These are phyloP conservation scores for Beris morrisii DNA, from an alignment of 2,888 invertebrate genomes.

Conservation along the genomic window DNA sequence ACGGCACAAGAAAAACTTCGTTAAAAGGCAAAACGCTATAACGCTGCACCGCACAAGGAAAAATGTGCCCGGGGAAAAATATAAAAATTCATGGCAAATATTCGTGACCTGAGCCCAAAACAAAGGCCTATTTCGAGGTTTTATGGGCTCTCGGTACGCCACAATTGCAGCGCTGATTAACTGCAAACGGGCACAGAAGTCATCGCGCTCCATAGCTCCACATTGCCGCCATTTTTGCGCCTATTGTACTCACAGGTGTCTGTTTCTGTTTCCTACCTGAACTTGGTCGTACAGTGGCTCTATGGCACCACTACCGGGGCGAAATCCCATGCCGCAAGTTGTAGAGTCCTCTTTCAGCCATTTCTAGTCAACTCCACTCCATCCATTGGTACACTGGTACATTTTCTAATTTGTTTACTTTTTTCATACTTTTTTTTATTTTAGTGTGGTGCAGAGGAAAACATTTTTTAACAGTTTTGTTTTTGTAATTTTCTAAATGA, in stretches of 20 bases:
- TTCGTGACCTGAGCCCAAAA: conserved; percentile 43
- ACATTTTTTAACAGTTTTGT: conserved; percentile 29
- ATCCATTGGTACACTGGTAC: conserved; percentile 5
- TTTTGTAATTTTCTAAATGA: conserved; percentile 37
- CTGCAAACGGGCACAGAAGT: conserved; percentile 33
- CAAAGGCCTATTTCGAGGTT: conserved; percentile 42
- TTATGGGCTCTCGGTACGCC: conserved; percentile 37
- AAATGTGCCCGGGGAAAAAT: conserved; percentile 29
- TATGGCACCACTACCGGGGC: too few species aligned
- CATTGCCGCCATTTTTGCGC: conserved; percentile 20
- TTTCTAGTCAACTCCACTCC: too few species aligned
- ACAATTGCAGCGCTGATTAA: conserved; percentile 37
- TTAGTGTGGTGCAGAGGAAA: conserved; percentile 13
- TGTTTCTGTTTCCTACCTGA: not conserved
- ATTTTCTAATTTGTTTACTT: conserved; percentile 39
- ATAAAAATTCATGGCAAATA: conserved; percentile 43
- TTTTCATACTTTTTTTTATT: conserved; percentile 33
- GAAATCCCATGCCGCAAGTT: too few species aligned
- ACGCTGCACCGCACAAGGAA: conserved; percentile 7
- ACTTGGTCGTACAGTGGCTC: too few species aligned
- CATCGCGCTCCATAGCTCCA: conserved; percentile 30
- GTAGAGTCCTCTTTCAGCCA: too few species aligned
- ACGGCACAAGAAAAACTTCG: conserved; percentile 27
- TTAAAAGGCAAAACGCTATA: conserved; percentile 12
- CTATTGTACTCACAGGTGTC: conserved; percentile 22